Percentiles rank a stretch among this genome's conserved stretches.
Conservation (phyloP, 2,797 vertebrate genomes). For the Phaenicophaeus curvirostris region DNA sequence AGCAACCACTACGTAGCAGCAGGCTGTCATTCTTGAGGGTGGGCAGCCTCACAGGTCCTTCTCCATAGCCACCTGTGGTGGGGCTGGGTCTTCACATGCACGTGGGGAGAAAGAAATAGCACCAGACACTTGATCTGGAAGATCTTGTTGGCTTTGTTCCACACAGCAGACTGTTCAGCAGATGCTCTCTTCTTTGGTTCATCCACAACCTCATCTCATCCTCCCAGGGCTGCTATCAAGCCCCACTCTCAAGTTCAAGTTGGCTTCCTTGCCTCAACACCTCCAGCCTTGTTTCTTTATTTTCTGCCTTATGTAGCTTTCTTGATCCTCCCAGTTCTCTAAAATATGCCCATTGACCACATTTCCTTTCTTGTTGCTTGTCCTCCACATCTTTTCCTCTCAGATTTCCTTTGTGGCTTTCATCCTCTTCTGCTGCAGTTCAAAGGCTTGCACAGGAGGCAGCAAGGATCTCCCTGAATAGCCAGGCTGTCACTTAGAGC, state of each 20-base stretch:
- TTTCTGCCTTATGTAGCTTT: background rate
- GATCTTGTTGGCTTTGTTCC: background rate
- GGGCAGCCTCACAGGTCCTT: background rate
- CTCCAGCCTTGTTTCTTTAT: background rate
- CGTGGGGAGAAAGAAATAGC: background rate
- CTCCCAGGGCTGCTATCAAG: background rate
- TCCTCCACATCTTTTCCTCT: background rate
- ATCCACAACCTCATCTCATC: background rate
- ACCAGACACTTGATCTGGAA: background rate
- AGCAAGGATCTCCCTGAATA: rapidly evolving
- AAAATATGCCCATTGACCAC: background rate
- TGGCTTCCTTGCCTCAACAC: too few relatives aligned
- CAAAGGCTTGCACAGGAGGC: background rate
- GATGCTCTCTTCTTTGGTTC: background rate
- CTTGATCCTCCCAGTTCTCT: background rate
- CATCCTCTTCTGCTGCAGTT: background rate
- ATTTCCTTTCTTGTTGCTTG: background rate
- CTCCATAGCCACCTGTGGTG: background rate
- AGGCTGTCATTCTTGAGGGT: rapidly evolving
- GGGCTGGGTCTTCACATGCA: too few relatives aligned
- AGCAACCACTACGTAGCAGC: too few relatives aligned
- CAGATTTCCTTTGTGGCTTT: background rate
- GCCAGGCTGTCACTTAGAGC: background rate
- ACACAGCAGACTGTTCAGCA: background rate
- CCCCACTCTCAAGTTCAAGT: background rate